phyloP scores from a whole-genome alignment of 2,113 vertebrate species.

The Myrmecophaga tridactyla region DNA sequence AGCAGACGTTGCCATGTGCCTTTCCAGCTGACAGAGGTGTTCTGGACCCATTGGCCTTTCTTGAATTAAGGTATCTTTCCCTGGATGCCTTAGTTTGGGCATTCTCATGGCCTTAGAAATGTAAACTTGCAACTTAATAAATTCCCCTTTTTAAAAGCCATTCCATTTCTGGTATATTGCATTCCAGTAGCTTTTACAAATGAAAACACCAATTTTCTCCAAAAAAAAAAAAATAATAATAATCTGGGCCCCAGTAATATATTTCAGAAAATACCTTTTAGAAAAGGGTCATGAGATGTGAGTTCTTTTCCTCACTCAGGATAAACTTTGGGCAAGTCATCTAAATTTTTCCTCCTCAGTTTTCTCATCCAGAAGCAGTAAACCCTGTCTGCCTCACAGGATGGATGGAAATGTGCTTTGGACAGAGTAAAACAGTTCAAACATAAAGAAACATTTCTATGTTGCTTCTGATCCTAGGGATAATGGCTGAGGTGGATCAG shows the following conservation, averaged over 20 bases:
- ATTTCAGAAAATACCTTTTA: conserved; percentile 9
- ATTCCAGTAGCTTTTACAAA: too few species aligned
- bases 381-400: not conserved
- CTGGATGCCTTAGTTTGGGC: too few species aligned
- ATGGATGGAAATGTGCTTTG: not conserved
- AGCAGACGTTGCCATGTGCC: too few species aligned
- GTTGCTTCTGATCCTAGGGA: too few species aligned
- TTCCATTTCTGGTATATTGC: too few species aligned
- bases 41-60: too few species aligned
- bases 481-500: not conserved
- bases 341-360: not conserved
- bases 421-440: not conserved
- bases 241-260: not conserved
- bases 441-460: not conserved
- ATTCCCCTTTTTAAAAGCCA: too few species aligned
- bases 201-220: not conserved
- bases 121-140: too few species aligned
- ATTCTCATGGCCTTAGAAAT: too few species aligned
- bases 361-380: not conserved
- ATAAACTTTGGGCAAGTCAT: not conserved
- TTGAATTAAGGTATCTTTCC: too few species aligned
- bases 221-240: too few species aligned
- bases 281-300: not conserved
- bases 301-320: not conserved
- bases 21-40: too few species aligned